Evolutionary conservation across 2,113 vertebrate genomes (phyloP), one percentile per base, ranked within the genome.

Genomic region (Oreotragus oreotragus): DNA sequence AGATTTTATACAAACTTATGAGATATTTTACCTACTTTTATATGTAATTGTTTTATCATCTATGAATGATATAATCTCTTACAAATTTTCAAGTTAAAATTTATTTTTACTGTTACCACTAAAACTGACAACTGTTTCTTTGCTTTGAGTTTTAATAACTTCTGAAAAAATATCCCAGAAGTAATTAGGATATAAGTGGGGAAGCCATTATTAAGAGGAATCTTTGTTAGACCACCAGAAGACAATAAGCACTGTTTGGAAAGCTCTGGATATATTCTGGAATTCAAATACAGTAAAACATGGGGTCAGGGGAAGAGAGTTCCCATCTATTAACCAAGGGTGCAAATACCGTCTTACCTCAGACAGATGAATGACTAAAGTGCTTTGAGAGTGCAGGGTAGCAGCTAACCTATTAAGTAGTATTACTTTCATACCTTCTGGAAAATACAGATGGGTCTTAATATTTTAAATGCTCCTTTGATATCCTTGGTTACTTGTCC

Each of bases 401-500:
- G 90, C 91, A 60, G 95, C 95, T 92, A 97, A 92, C 96, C 97
- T 98, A 91, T 97, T 98, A 98, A 98, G 94, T 98, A 97, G 55
- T 98, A 96, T 98, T 97, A 96, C 97, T 92, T 97, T 94, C 62
- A 80, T 36, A 88, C 16, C 88, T 95, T 96, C 85, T 96, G 73
- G 90, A 96, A 98, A 97, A 95, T 57, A 97, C 39, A 94, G 62
- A 96, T 57, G 12, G 79, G 47, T 64, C 81, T 96, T 96, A 92
- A 97, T 96, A 96, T 92, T 96, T 95, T 88, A 98, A 96, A 97
- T 96, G 92, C 28, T 93, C 73, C 84, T 87, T 84, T 93, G 90
- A 96, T 95, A 97, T 85, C 28, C 58, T 80, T 81, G 87, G 57
- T 86, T 95, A 92, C 55, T 90, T 96, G 51, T 95, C 64, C 90